phyloP scores from a whole-genome alignment of 1,140 invertebrate species.

The Batillaria attramentaria region DNA sequence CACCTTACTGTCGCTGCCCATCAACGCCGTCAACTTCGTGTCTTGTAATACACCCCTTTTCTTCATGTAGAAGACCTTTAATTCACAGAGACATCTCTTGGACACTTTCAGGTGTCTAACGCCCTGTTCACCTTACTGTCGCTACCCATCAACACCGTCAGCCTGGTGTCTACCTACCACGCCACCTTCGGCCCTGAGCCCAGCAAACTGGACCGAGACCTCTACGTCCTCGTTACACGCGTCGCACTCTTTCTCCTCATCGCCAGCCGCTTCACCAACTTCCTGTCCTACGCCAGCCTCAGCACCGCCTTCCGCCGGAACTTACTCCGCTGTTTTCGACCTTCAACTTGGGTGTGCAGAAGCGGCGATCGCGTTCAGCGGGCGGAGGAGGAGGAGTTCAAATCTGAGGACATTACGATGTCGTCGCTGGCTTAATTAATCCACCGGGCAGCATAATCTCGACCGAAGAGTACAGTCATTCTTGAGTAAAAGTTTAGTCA shows the following conservation, averaged over 20 bases:
- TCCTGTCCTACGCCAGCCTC: background rate
- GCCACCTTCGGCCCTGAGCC: conserved; percentile 19
- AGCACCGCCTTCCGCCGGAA: background rate
- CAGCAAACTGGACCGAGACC: background rate
- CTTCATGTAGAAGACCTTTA: no score
- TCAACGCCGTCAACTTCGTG: conserved; percentile 12
- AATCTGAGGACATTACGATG: no score
- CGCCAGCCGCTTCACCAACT: background rate
- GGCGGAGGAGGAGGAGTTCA: no score
- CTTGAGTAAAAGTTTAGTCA: no score
- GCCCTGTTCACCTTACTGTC: conserved; percentile 19
- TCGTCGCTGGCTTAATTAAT: no score
- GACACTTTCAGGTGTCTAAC: conserved; percentile 8
- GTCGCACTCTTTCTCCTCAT: background rate
- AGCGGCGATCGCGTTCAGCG: no score
- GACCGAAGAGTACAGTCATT: no score
- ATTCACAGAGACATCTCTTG: no score
- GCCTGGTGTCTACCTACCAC: conserved; percentile 26
- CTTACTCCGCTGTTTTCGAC: no score
- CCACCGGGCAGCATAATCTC: no score
- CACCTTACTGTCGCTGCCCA: conserved; percentile 19
- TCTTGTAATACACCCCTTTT: no score
- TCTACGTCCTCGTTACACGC: background rate
- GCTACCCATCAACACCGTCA: conserved; percentile 12
- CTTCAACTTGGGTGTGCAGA: no score